Conservation (phyloP, 2,113 vertebrate genomes). For the Hippolais icterina region DNA sequence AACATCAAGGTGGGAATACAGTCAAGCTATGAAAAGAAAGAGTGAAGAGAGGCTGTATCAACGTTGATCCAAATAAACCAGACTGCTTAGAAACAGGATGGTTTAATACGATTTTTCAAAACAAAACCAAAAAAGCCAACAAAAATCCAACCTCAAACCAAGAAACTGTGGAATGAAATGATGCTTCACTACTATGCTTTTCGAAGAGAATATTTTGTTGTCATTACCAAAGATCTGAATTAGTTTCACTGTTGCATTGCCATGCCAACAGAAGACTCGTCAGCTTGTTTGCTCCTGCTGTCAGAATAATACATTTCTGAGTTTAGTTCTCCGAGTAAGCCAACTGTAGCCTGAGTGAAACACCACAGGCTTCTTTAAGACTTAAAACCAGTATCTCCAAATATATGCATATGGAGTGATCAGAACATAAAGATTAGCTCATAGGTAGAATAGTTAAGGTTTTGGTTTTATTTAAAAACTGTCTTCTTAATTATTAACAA, state of each 20-base stretch:
- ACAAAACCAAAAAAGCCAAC: not conserved
- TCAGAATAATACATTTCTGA: constrained; percentile 44
- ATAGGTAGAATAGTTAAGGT: not conserved
- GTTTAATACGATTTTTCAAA: not conserved
- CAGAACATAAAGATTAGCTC: not conserved
- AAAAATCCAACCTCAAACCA: not conserved
- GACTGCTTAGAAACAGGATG: not conserved
- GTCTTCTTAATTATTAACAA: not conserved
- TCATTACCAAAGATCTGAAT: constrained; percentile 27
- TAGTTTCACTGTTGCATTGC: constrained; percentile 29
- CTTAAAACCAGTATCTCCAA: not conserved
- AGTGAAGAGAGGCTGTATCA: not conserved
- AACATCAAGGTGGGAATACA: not conserved
- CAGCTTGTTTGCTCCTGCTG: constrained; percentile 42
- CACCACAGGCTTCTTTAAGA: not conserved
- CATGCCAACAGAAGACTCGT: constrained; percentile 20
- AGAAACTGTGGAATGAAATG: not conserved
- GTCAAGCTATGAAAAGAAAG: not conserved
- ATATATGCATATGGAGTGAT: not conserved
- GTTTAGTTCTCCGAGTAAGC: not conserved
- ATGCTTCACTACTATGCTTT: not conserved
- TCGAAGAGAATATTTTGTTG: not conserved
- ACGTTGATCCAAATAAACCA: not conserved
- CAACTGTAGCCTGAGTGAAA: not conserved
- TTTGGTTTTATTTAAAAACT: not conserved